Evolutionary conservation across 2,888 invertebrate genomes (phyloP), one percentile per base, ranked within the genome.

Genomic region (Drosophila robusta): DNA sequence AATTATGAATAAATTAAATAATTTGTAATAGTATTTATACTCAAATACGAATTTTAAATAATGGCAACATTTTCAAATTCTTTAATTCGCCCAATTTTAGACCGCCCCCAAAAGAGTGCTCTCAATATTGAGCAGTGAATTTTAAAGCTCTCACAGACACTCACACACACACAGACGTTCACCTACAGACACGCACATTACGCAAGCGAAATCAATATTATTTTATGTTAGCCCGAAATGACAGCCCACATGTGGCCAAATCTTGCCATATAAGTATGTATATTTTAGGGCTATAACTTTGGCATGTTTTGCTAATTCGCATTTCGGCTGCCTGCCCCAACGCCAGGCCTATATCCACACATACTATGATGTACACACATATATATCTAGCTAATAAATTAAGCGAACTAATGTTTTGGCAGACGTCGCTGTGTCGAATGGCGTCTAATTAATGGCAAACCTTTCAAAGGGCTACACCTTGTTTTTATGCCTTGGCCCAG

Each of bases 401-500:
- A 73, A 46, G 70, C 67, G 57, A 82, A 81, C 82, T 84, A 89
- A 86, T 86, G 86, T 84, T 68, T 78, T 87, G 85, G 80, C 81
- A 78, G 85, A 75, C 78, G 70, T 71, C 64, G 56, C 29, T 52
- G 56, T 68, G 50, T 54, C 72, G 49, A 76, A 79, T 76, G 63
- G 72, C 68, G 74, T 49, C 81, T 84, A 87, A 87, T 86, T 88
- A 83, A 87, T 88, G 84, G 87, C 81, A 75, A 87, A 80, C 89
- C 89, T 83, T 84, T 88, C 87, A 83, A 77, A 72, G 52, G 77
- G 80, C 88, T 83, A 86, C 80, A 83, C 88, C 88, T 82, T 82
- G 79, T 76, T 84, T 77, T 75, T 56, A 12, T 44, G 26, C 51
- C 50, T 12, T 52, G 69, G 63, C 45, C 44, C 62, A 45, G 56